A percentile compares a stretch with the other conserved stretches of the same genome.
phyloP scores from a whole-genome alignment of 2,888 invertebrate species.

The Pseudococcus longispinus region DNA sequence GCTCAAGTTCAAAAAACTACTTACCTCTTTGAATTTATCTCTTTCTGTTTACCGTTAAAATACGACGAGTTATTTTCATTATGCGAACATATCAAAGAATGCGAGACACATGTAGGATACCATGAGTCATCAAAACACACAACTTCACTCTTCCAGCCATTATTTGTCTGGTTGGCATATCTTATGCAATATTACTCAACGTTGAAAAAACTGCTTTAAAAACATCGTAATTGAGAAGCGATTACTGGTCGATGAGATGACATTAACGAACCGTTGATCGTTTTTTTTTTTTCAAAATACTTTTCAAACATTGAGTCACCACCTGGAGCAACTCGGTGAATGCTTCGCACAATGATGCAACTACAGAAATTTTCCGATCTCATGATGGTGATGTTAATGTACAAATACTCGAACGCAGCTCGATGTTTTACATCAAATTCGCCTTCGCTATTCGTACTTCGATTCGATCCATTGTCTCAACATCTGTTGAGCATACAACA shows the following conservation, averaged over 20 bases:
- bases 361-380: neutral
- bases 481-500: slow-evolving; percentile 28
- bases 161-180: neutral
- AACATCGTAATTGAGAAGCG: neutral
- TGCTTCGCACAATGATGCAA: neutral
- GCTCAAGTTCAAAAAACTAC: neutral
- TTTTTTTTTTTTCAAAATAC: neutral
- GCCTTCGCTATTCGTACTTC: neutral
- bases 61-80: neutral
- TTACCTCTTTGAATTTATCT: neutral
- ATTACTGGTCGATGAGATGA: neutral
- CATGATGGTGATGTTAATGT: neutral
- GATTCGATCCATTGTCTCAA: slow-evolving; percentile 2
- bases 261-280: neutral
- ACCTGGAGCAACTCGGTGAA: neutral
- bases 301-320: neutral
- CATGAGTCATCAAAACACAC: neutral
- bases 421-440: neutral
- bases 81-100: neutral
- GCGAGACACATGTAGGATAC: neutral
- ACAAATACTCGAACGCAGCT: neutral
- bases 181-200: neutral
- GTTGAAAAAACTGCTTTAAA: neutral
- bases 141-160: neutral
- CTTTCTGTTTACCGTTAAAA: neutral